These are phyloP conservation scores for Crematogaster levior DNA, from an alignment of 2,888 invertebrate species.

Conservation along the genomic window DNA sequence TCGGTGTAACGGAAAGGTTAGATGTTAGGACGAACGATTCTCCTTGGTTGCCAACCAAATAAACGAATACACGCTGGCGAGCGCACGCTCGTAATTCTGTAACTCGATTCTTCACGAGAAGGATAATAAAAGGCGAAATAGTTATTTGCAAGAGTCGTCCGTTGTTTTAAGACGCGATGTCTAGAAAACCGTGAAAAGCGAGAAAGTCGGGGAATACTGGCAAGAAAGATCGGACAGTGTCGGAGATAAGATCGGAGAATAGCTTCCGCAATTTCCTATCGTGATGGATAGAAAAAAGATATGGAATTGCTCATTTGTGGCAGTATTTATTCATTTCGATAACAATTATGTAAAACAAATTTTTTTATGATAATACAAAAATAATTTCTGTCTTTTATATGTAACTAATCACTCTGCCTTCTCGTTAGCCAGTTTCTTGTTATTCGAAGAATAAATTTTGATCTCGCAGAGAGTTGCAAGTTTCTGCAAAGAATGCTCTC, in stretches of 20 bases:
- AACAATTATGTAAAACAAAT: background rate
- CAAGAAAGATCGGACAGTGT: conserved; percentile 4
- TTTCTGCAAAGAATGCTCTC: background rate
- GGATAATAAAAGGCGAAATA: conserved; percentile 68
- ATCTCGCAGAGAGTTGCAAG: background rate
- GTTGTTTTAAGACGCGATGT: conserved; percentile 49
- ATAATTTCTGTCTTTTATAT: background rate
- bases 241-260: background rate
- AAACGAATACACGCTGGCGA: conserved; percentile 65
- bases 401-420: background rate
- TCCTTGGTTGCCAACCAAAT: conserved; percentile 69
- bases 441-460: background rate
- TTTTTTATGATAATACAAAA: conserved; percentile 6
- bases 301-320: background rate
- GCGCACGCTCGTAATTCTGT: conserved; percentile 67
- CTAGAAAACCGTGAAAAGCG: conserved; percentile 31
- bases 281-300: background rate
- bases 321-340: background rate
- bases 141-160: conserved; percentile 46
- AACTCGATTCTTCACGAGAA: conserved; percentile 64
- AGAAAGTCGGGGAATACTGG: conserved; percentile 7
- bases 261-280: conserved; percentile 14
- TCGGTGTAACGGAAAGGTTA: conserved; percentile 50
- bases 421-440: background rate
- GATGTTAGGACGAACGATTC: conserved; percentile 58